Evolutionary conservation across 2,113 vertebrate genomes (phyloP).

Genomic region (Sapayoa aenigma): DNA sequence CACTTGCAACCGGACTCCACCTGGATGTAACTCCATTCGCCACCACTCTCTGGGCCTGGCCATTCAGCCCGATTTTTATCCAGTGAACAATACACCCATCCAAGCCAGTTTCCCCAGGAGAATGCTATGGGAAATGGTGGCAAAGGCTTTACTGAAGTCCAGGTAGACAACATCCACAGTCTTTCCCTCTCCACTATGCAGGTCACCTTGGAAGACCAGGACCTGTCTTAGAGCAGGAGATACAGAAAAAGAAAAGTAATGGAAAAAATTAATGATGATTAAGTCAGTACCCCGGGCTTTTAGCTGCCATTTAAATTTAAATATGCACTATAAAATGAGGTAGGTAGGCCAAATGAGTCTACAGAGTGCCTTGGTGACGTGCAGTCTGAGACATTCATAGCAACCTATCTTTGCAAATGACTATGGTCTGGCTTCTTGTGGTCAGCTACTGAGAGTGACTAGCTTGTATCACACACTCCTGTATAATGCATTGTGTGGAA

Average conservation of each 20-base stretch:
- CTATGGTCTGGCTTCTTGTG: background rate
- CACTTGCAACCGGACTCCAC: background rate
- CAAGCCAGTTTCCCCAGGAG: background rate
- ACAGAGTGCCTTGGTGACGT: background rate
- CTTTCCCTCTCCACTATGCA: background rate
- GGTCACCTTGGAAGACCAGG: background rate
- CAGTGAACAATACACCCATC: background rate
- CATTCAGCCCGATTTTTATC: background rate
- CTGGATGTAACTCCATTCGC: background rate
- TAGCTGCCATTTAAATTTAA: constrained; percentile 14
- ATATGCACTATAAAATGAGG: background rate
- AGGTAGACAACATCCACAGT: background rate
- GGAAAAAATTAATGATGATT: background rate
- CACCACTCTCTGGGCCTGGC: background rate
- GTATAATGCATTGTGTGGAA: background rate
- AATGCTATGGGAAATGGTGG: background rate
- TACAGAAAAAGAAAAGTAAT: background rate
- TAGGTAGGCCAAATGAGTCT: background rate
- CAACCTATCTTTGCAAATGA: background rate
- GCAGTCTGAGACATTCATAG: background rate
- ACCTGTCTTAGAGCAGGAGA: background rate
- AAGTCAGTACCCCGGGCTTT: background rate
- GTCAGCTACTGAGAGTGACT: background rate
- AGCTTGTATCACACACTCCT: background rate
- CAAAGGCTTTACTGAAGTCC: background rate